Conservation (phyloP, 2,113 vertebrate genomes). For the Chaenogobius annularis region DNA sequence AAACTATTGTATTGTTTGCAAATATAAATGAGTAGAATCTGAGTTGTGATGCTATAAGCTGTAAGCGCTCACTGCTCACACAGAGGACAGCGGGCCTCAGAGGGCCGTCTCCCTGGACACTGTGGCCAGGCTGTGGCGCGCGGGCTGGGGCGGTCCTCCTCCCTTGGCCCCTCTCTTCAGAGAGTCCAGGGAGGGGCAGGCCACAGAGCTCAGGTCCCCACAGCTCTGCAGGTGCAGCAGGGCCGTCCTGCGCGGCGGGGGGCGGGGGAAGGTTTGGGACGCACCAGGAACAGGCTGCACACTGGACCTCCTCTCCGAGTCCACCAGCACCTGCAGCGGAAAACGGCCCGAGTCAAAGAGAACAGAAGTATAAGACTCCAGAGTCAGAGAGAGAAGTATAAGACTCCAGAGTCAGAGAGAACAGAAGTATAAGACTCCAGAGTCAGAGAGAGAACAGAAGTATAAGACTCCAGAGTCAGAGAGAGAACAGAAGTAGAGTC, state of each 20-base stretch:
- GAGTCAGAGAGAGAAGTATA: too few species aligned
- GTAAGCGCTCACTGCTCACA: background rate
- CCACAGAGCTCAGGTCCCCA: background rate
- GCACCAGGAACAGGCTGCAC: background rate
- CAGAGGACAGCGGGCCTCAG: background rate
- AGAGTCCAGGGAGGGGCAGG: slow-evolving; percentile 1
- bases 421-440: too few species aligned
- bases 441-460: too few species aligned
- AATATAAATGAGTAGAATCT: background rate
- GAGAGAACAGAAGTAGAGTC: too few species aligned
- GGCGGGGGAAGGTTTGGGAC: background rate
- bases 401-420: too few species aligned
- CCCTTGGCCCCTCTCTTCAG: background rate
- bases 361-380: too few species aligned
- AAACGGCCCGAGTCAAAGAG: background rate
- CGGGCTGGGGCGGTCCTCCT: background rate
- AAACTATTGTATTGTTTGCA: background rate
- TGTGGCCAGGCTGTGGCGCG: background rate
- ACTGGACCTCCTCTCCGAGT: background rate
- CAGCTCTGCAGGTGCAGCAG: background rate
- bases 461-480: too few species aligned
- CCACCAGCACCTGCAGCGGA: background rate
- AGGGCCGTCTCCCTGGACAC: background rate
- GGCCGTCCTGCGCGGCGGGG: background rate
- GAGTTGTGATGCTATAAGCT: background rate